Evolutionary conservation across 2,797 vertebrate genomes (phyloP).

Genomic region (Chaunax sp.): DNA sequence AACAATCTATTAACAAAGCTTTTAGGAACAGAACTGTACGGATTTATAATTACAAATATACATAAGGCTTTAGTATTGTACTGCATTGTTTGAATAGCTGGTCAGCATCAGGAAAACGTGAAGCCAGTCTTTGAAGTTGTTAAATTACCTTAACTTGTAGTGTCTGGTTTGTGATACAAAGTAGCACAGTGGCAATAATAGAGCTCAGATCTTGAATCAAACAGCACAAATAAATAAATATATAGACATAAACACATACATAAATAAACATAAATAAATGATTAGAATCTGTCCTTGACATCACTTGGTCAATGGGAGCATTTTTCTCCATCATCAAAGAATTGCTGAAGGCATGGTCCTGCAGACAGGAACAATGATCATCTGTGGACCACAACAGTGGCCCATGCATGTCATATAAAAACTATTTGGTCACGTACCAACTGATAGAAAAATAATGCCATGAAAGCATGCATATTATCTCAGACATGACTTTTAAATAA

Average conservation of each 20-base stretch:
- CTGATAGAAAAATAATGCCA: conserved; percentile 85
- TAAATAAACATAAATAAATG: conserved; percentile 61
- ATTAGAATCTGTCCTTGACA: conserved; percentile 77
- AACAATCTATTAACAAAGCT: conserved; percentile 30
- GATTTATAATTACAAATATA: conserved; percentile 67
- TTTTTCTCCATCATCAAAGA: conserved; percentile 70
- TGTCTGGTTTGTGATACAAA: conserved; percentile 31
- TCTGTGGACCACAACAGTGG: conserved; percentile 72
- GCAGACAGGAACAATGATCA: conserved; percentile 78
- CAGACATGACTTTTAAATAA: conserved; percentile 84
- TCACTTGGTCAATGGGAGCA: conserved; percentile 78
- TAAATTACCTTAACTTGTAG: conserved; percentile 24
- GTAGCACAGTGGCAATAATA: conserved; percentile 54
- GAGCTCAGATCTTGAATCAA: conserved; percentile 81
- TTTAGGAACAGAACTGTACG: conserved; percentile 43
- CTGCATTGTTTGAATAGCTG: conserved; percentile 65
- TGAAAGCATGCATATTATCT: conserved; percentile 83
- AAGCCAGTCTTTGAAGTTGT: conserved; percentile 42
- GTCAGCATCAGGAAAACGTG: conserved; percentile 43
- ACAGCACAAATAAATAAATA: conserved; percentile 65
- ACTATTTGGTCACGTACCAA: conserved; percentile 85
- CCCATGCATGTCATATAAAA: conserved; percentile 80
- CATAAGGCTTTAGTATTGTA: conserved; percentile 72
- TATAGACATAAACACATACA: conserved; percentile 58
- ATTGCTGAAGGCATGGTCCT: conserved; percentile 78